A percentile compares a stretch with the other conserved stretches of the same genome.
Conservation (phyloP, 1,140 invertebrate species). For the Linepithema humile region DNA sequence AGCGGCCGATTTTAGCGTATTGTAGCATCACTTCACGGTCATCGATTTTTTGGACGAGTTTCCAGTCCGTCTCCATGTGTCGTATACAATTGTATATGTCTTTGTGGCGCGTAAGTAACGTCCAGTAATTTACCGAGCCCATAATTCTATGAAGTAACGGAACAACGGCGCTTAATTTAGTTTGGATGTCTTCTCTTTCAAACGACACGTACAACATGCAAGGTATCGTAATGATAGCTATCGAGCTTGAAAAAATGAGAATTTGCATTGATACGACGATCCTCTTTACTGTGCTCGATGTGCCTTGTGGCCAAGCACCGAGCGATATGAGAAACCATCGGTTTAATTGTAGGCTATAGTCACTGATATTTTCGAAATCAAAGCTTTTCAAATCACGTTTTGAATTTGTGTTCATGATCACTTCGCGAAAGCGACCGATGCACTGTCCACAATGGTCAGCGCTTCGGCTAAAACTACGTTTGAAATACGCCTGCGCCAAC, state of each 20-base stretch:
- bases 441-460: neutral
- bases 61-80: slow-evolving; percentile 74
- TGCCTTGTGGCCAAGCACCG: slow-evolving; percentile 51
- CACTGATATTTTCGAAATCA: neutral
- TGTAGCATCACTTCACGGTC: slow-evolving; percentile 49
- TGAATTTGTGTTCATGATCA: neutral
- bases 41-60: neutral
- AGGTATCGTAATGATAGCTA: neutral
- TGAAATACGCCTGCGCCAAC: slow-evolving; percentile 1
- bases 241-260: neutral
- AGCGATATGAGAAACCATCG: slow-evolving; percentile 36
- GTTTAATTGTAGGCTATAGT: slow-evolving; percentile 33
- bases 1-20: slow-evolving; percentile 34
- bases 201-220: slow-evolving; percentile 52
- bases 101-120: slow-evolving; percentile 50
- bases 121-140: slow-evolving; percentile 73
- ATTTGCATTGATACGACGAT: neutral
- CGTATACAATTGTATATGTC: slow-evolving; percentile 69
- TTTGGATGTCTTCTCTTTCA: slow-evolving; percentile 61
- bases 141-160: slow-evolving; percentile 73
- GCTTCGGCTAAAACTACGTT: neutral
- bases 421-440: neutral
- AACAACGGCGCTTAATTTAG: slow-evolving; percentile 70
- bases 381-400: neutral
- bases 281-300: neutral